Evolutionary conservation across 2,888 invertebrate genomes (phyloP).

Genomic region (Clitarchus hookeri): DNA sequence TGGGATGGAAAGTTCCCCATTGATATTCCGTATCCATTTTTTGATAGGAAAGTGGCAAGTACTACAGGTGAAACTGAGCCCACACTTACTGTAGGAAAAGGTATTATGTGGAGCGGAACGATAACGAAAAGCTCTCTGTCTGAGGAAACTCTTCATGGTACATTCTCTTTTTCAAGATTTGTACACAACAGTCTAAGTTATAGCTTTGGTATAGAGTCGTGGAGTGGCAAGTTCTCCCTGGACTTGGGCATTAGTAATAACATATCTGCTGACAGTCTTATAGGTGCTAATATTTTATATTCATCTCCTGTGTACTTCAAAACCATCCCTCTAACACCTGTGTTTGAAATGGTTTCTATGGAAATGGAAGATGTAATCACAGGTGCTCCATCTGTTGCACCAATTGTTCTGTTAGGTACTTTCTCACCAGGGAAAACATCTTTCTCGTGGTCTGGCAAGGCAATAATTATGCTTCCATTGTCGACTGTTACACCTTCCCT

Average conservation of each 20-base stretch:
- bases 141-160: background rate
- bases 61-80: background rate
- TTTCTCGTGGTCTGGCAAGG: slow-evolving; percentile 5
- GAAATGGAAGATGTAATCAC: background rate
- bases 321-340: background rate
- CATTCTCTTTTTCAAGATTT: slow-evolving; percentile 16
- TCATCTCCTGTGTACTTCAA: slow-evolving; percentile 16
- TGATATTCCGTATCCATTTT: slow-evolving; percentile 4
- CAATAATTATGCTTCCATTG: background rate
- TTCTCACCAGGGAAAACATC: background rate
- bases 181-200: background rate
- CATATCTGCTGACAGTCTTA: background rate
- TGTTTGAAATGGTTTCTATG: background rate
- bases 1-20: slow-evolving; percentile 17
- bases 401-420: background rate
- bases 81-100: background rate
- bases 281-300: background rate
- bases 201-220: background rate
- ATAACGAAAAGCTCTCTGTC: background rate
- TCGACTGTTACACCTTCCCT: background rate
- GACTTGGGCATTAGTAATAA: background rate
- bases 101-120: background rate
- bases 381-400: background rate
- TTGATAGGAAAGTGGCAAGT: slow-evolving; percentile 15
- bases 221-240: background rate